Conservation (phyloP, 2,797 vertebrate species). For the Rallus crepitans region DNA sequence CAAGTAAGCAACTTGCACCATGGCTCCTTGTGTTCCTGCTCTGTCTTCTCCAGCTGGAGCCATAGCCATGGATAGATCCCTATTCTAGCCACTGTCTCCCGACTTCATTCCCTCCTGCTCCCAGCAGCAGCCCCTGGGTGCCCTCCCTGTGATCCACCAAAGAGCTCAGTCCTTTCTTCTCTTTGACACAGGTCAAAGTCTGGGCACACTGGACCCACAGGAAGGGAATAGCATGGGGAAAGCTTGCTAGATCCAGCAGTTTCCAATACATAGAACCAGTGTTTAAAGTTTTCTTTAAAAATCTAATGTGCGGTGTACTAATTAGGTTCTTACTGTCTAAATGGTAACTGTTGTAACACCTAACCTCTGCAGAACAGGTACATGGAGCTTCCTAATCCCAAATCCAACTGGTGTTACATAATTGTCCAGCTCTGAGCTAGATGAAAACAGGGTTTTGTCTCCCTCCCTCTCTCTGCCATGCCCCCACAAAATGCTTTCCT, state of each 20-base stretch:
- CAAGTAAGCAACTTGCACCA: neutral
- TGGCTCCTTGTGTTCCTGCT: neutral
- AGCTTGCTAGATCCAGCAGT: neutral
- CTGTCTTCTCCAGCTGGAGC: neutral
- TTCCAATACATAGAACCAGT: neutral
- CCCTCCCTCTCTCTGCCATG: neutral
- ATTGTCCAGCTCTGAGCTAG: neutral
- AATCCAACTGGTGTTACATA: neutral
- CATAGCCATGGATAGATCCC: neutral
- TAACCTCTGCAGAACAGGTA: neutral
- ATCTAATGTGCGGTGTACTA: neutral
- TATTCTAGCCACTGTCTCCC: neutral
- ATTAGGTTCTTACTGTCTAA: neutral
- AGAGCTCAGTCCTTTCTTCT: neutral
- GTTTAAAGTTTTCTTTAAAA: slow-evolving; percentile 19
- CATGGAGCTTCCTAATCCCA: neutral
- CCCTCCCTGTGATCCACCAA: neutral
- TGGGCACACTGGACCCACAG: neutral
- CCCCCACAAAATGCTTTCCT: slow-evolving; percentile 32
- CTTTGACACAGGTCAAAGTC: neutral
- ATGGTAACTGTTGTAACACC: neutral
- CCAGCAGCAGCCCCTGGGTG: neutral
- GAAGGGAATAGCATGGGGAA: neutral
- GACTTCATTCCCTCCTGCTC: neutral
- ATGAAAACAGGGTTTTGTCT: slow-evolving; percentile 20